Conservation (phyloP, 2,113 vertebrate species). For the Drymodes brunneopygia region DNA sequence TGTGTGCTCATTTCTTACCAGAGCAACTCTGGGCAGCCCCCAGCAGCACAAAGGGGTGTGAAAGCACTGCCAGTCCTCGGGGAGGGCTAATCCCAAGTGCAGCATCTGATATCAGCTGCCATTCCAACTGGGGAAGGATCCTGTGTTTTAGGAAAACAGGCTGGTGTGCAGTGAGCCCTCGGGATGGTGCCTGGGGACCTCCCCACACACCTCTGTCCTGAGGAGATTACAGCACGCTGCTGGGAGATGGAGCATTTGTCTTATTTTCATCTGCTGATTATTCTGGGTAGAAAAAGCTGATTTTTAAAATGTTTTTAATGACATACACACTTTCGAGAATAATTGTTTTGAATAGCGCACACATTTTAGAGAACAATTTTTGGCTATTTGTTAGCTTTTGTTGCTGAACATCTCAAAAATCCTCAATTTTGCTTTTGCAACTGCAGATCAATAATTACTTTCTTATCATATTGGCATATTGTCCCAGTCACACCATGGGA, state of each 20-base stretch:
- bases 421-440: background rate
- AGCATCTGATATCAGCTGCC: background rate
- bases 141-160: background rate
- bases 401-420: background rate
- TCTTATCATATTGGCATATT: background rate
- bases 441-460: slow-evolving; percentile 17
- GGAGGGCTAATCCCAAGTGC: background rate
- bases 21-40: background rate
- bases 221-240: background rate
- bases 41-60: background rate
- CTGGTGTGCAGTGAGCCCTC: fast-evolving
- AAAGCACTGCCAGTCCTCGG: background rate
- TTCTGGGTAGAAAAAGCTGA: background rate
- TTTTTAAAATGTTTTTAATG: background rate
- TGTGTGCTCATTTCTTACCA: background rate
- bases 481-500: background rate
- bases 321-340: background rate
- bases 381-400: background rate
- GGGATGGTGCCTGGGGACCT: background rate
- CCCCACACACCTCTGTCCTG: background rate
- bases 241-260: background rate
- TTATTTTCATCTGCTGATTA: background rate
- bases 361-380: background rate
- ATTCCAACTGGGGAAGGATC: background rate
- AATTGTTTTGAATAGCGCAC: background rate